A percentile compares a stretch with the other conserved stretches of the same genome.
phyloP scores from a whole-genome alignment of 2,113 vertebrate genomes.

The Oreochromis aureus region DNA sequence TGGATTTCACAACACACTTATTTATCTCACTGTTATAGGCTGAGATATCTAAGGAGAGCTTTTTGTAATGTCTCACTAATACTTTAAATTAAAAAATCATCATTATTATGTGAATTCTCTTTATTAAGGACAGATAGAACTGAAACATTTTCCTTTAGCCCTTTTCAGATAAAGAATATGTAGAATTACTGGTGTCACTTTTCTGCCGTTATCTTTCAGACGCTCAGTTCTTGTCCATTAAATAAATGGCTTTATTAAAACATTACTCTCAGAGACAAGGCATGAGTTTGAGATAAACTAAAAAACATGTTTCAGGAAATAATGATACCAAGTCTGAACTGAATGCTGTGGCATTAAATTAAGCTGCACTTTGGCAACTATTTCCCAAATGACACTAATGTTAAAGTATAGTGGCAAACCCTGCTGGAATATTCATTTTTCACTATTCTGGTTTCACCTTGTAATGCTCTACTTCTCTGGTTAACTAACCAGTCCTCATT shows the following conservation, averaged over 20 bases:
- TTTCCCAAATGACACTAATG: background rate
- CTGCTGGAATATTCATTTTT: background rate
- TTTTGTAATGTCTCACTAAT: background rate
- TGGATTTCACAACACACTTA: conserved; percentile 31
- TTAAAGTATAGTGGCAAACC: background rate
- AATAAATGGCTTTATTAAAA: background rate
- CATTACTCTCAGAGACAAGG: background rate
- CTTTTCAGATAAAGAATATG: background rate
- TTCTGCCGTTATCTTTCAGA: background rate
- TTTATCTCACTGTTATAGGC: background rate
- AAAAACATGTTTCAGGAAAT: background rate
- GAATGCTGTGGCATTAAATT: background rate
- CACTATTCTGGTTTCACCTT: background rate
- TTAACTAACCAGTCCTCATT: background rate
- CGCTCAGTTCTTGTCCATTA: background rate
- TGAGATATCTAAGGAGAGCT: background rate
- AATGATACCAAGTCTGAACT: background rate
- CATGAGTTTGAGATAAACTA: background rate
- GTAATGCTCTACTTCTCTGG: background rate
- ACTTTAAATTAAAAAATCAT: background rate
- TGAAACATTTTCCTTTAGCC: background rate
- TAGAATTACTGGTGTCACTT: background rate
- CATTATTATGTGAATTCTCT: background rate
- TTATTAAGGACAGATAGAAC: background rate
- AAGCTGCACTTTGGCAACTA: background rate